Evolutionary conservation across 2,888 invertebrate genomes (phyloP).

Genomic region (Tuta absoluta): DNA sequence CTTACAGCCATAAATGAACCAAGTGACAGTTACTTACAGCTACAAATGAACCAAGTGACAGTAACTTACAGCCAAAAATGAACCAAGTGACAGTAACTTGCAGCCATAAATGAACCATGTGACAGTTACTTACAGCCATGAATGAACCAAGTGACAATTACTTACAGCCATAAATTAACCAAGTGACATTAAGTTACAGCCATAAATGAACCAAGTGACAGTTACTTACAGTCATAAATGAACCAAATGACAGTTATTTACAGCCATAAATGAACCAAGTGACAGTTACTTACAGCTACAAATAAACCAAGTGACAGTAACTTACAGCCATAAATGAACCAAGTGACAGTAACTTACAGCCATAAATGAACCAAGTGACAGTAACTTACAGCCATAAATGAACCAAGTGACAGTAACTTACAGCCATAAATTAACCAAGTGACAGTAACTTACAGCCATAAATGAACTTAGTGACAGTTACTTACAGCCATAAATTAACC

Average conservation of each 20-base stretch:
- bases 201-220: conserved; percentile 77
- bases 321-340: conserved; percentile 77
- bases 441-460: conserved; percentile 78
- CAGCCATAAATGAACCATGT: conserved; percentile 75
- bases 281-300: conserved; percentile 78
- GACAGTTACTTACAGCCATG: conserved; percentile 78
- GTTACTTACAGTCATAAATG: conserved; percentile 78
- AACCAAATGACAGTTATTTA: conserved; percentile 74
- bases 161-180: conserved; percentile 77
- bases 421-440: conserved; percentile 75
- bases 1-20: conserved; percentile 77
- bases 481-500: conserved; percentile 77
- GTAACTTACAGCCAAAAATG: conserved; percentile 78
- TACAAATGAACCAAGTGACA: conserved; percentile 77
- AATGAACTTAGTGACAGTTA: conserved; percentile 77
- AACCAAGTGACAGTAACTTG: conserved; percentile 74
- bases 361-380: conserved; percentile 77
- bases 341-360: conserved; percentile 77
- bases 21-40: conserved; percentile 77
- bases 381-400: conserved; percentile 78
- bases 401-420: conserved; percentile 74
- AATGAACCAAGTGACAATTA: conserved; percentile 78
- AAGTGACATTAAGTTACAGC: conserved; percentile 77
- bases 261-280: conserved; percentile 75
- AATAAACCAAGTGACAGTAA: conserved; percentile 77